A percentile compares a stretch with the other conserved stretches of the same genome.
Conservation (phyloP, 2,113 vertebrate species). For the Cephalopterus ornatus region DNA sequence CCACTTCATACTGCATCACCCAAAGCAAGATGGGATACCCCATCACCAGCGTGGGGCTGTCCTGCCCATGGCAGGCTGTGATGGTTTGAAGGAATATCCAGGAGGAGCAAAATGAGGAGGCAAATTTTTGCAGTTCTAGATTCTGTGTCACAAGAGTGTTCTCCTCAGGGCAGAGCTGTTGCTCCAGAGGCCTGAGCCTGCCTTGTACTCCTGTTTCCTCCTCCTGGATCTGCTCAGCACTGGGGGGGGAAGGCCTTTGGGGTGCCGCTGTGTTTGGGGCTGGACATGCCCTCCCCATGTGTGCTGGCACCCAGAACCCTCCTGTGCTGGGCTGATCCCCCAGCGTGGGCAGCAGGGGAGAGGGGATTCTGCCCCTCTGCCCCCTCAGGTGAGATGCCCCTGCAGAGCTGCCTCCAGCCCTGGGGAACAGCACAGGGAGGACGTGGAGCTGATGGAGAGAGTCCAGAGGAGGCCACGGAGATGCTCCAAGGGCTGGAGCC, state of each 20-base stretch:
- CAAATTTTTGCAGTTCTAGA: background rate
- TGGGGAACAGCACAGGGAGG: background rate
- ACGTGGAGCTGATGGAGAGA: background rate
- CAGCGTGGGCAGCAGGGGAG: accelerated
- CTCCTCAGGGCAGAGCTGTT: background rate
- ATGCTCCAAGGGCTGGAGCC: background rate
- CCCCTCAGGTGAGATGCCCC: background rate
- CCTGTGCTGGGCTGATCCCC: background rate
- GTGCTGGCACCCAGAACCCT: background rate
- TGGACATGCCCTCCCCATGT: background rate
- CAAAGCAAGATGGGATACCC: background rate
- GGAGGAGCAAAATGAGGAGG: background rate
- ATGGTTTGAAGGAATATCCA: background rate
- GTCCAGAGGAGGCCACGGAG: background rate
- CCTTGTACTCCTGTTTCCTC: background rate
- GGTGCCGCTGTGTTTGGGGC: background rate
- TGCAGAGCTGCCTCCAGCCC: background rate
- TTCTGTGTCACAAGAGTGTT: background rate
- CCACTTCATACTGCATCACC: background rate
- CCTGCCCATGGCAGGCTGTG: background rate
- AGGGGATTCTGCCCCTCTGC: background rate
- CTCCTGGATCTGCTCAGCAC: background rate
- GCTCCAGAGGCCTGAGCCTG: background rate
- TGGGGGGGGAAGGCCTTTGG: background rate
- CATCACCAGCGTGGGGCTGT: accelerated